Percentiles rank a stretch among this genome's conserved stretches.
phyloP scores from a whole-genome alignment of 2,113 vertebrate species.

The pig (Sus scrofa) region DNA sequence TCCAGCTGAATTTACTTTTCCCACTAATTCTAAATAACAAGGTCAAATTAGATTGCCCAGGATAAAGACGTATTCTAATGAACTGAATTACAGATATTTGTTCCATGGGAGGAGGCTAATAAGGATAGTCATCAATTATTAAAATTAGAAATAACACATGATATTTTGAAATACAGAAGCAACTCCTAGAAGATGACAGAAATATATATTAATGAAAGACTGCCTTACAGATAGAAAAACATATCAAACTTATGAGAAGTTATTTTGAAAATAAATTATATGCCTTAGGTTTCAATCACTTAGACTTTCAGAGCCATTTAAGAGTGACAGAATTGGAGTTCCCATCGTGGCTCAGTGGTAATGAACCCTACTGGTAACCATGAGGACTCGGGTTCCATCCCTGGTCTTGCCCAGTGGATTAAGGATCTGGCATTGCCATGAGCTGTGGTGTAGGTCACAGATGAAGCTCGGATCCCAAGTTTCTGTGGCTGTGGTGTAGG shows the following conservation, averaged over 20 bases:
- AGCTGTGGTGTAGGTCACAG: no score
- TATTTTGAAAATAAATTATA: conserved; percentile 44
- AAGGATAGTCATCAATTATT: conserved; percentile 66
- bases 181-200: background rate
- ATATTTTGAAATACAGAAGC: conserved; percentile 31
- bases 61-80: conserved; percentile 7
- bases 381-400: no score
- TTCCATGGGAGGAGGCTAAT: conserved; percentile 66
- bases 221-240: background rate
- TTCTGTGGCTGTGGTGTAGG: no score
- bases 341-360: no score
- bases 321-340: background rate
- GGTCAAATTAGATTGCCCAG: conserved; percentile 49
- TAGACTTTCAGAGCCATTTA: background rate
- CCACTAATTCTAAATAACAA: conserved; percentile 22
- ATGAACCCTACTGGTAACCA: no score
- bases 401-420: no score
- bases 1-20: conserved; percentile 38
- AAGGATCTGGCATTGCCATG: no score
- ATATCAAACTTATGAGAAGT: background rate
- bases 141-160: conserved; percentile 67
- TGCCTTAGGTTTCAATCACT: background rate
- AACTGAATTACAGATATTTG: conserved; percentile 71
- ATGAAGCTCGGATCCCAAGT: no score
- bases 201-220: background rate